Evolutionary conservation across 2,888 invertebrate species (phyloP).

Genomic region (Microplitis manilae): DNA sequence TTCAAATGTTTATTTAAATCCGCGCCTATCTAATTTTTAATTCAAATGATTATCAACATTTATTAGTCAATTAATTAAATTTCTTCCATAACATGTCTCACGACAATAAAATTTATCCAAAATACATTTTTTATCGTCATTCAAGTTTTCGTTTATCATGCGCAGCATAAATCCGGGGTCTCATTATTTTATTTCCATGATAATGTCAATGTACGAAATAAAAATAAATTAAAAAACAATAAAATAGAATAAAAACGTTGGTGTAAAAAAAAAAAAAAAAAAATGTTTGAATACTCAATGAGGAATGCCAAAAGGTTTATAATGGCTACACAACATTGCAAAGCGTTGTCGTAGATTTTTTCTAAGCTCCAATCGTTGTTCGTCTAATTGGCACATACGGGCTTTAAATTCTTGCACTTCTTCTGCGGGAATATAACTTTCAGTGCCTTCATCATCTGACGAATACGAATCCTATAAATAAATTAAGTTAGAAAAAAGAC

Average conservation of each 20-base stretch:
- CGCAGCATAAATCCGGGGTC: neutral
- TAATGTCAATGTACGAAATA: slow-evolving; percentile 55
- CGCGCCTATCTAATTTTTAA: neutral
- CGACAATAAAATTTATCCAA: slow-evolving; percentile 54
- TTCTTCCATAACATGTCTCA: neutral
- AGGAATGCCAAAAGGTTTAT: slow-evolving; percentile 65
- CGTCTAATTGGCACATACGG: slow-evolving; percentile 82
- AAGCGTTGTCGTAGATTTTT: slow-evolving; percentile 88
- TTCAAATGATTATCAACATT: neutral
- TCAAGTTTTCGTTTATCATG: neutral
- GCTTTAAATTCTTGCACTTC: slow-evolving; percentile 91
- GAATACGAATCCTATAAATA: slow-evolving; percentile 81
- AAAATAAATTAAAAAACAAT: slow-evolving; percentile 60
- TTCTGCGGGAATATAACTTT: slow-evolving; percentile 88
- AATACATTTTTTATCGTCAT: slow-evolving; percentile 50
- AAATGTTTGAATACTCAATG: slow-evolving; percentile 47
- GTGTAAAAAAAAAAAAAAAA: slow-evolving; percentile 37
- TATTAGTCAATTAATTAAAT: neutral
- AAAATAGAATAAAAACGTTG: slow-evolving; percentile 53
- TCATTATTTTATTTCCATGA: slow-evolving; percentile 42
- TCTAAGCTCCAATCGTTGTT: slow-evolving; percentile 86
- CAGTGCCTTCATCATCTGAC: slow-evolving; percentile 79
- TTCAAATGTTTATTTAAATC: neutral
- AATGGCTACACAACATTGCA: slow-evolving; percentile 80
- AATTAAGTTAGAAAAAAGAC: neutral